Base-by-base conservation (phyloP, 2,797 vertebrate genomes). In the Lepus oiostolus region DNA sequence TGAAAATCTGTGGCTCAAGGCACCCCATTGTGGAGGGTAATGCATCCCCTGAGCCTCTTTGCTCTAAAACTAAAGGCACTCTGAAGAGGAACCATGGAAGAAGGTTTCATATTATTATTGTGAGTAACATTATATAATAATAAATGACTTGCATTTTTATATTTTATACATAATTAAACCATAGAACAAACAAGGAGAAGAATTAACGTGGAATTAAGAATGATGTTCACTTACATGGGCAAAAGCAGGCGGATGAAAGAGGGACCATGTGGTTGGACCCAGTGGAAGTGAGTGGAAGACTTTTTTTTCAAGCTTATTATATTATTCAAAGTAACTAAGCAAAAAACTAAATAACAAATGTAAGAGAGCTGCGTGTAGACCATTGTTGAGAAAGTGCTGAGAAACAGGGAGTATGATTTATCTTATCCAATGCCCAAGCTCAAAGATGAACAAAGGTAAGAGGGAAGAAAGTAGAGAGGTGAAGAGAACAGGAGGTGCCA, bases 151-250 rank as follows among this genome's bases (percentile, higher is more conserved):
- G 54, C 5, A 58, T 17, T 58, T 38, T 50, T 60, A 65, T 42
- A 30, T 6, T 47, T 62, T 7, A 22, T 38, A 71, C 54, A 26
- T 77, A 65, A 35, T 30, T 42, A 32, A 75, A 54, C 17, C 81
- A 50, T n/a, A 81, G 21, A 68, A 67, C 42, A 85, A 93, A 26
- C 38, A 72, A 47, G 82, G 21, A 82, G 35, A 92, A 94, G 21
- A 42, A 74, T 74, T 63, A 76, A 35, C 7, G 22, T 24, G 11
- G 21, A 62, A 67, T n/a, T 54, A 65, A 42, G 14, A 30, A 52
- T 6, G 22, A 58, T 72, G 14, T 32, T 60, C 21, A 63, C 30
- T 30, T 50, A 35, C 11, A 21, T 63, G 35, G 32, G 30, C 8
- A 38, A 82, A 71, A 62, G 8, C 7, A 13, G 38, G 26, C 58